phyloP scores from a whole-genome alignment of 2,113 vertebrate species.

The Tapirus terrestris region DNA sequence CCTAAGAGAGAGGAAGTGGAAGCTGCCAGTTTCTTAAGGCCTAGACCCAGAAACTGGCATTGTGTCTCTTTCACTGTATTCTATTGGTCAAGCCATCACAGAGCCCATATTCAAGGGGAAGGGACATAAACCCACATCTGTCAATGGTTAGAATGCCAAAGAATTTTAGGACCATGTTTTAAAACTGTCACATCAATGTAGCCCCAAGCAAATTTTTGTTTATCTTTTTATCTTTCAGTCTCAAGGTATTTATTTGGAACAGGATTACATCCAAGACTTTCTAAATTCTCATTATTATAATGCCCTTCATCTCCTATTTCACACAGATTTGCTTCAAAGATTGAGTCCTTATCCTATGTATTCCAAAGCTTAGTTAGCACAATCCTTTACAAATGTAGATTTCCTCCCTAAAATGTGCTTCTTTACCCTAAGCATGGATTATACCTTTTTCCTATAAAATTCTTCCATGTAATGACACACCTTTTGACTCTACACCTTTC shows the following conservation, averaged over 20 bases:
- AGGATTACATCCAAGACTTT: conserved; percentile 12
- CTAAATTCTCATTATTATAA: conserved; percentile 22
- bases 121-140: neutral
- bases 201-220: neutral
- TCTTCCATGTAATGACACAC: conserved; percentile 46
- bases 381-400: conserved; percentile 40
- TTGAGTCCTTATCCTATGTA: neutral
- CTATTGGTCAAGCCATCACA: neutral
- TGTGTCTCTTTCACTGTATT: neutral
- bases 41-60: neutral
- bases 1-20: neutral
- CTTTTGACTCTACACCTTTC: conserved; percentile 15
- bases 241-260: conserved; percentile 1
- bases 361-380: conserved; percentile 22
- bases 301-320: conserved; percentile 46
- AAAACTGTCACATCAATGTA: neutral
- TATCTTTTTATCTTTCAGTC: conserved; percentile 11
- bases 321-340: conserved; percentile 31
- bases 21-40: neutral
- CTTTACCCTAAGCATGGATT: neutral
- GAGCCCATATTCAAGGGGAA: neutral
- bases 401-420: neutral
- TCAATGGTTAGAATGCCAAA: neutral
- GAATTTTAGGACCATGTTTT: neutral
- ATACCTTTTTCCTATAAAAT: neutral